These are phyloP conservation scores for Hydrotaea diabolus DNA, from an alignment of 2,888 invertebrate genomes.

Conservation along the genomic window DNA sequence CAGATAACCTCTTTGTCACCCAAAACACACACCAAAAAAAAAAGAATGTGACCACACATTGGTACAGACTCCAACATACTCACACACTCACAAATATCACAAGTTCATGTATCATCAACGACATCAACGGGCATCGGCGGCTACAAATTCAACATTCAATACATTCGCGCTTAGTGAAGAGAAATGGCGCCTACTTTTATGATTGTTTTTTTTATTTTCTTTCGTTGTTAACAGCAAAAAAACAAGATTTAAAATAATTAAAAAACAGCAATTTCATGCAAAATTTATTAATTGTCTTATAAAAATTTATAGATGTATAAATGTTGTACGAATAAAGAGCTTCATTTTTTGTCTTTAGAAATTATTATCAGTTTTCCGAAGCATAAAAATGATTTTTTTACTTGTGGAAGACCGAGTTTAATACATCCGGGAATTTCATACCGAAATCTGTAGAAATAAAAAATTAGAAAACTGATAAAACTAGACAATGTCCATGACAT, in stretches of 20 bases:
- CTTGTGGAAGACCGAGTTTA: not conserved
- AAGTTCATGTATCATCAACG: constrained; percentile 43
- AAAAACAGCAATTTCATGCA: constrained; percentile 14
- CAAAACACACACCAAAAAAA: constrained; percentile 15
- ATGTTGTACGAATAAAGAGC: not conserved
- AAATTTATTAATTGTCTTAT: constrained; percentile 11
- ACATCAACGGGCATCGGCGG: not conserved
- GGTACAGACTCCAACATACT: not conserved
- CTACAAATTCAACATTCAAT: not conserved
- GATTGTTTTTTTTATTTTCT: not conserved
- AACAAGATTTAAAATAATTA: not conserved
- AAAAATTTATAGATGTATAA: not conserved
- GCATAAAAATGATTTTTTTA: not conserved
- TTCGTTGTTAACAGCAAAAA: not conserved
- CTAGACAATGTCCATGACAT: too few relatives aligned
- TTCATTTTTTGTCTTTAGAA: not conserved
- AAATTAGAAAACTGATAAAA: constrained; percentile 4
- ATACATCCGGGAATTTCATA: constrained; percentile 13
- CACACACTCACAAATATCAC: not conserved
- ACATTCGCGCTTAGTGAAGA: not conserved
- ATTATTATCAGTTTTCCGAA: constrained; percentile 19
- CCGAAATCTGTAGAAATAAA: not conserved
- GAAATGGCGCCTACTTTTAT: constrained; percentile 10
- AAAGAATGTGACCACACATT: not conserved
- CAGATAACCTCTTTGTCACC: constrained; percentile 66